phyloP scores from a whole-genome alignment of 2,888 invertebrate genomes.

The Epiblema foenella region DNA sequence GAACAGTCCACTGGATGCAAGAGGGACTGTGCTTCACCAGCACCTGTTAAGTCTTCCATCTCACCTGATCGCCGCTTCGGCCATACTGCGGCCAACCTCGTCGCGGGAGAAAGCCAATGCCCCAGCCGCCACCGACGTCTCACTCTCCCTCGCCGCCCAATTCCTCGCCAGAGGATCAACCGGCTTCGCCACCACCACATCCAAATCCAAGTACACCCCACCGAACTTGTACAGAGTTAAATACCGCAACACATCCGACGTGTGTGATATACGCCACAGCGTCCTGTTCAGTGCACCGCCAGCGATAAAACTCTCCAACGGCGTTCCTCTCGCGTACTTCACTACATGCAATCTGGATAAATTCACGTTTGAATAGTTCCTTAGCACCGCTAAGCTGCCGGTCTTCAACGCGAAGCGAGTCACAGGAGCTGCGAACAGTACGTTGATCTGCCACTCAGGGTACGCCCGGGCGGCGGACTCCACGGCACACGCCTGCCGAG shows the following conservation, averaged over 20 bases:
- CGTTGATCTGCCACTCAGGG: slow-evolving; percentile 82
- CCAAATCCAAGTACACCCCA: slow-evolving; percentile 91
- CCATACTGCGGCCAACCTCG: slow-evolving; percentile 54
- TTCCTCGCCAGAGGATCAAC: slow-evolving; percentile 83
- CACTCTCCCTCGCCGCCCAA: slow-evolving; percentile 87
- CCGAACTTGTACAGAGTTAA: slow-evolving; percentile 90
- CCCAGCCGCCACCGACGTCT: slow-evolving; percentile 86
- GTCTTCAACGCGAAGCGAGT: slow-evolving; percentile 52
- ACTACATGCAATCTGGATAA: slow-evolving; percentile 79
- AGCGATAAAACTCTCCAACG: slow-evolving; percentile 82
- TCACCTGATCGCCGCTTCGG: slow-evolving; percentile 55
- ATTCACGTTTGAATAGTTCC: slow-evolving; percentile 78
- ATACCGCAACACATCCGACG: slow-evolving; percentile 87
- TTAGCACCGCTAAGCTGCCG: slow-evolving; percentile 57
- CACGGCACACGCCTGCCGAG: slow-evolving; percentile 87
- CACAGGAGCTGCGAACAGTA: slow-evolving; percentile 81
- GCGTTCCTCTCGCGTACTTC: slow-evolving; percentile 82
- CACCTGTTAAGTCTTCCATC: not conserved
- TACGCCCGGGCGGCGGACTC: slow-evolving; percentile 88
- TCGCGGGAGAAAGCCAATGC: slow-evolving; percentile 85
- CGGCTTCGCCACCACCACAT: slow-evolving; percentile 87
- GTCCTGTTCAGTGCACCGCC: slow-evolving; percentile 79
- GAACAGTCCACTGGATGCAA: too few species aligned
- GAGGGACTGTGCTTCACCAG: too few species aligned
- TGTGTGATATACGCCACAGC: slow-evolving; percentile 84